These are phyloP conservation scores for Caenorhabditis sp. DNA, from an alignment of 2,888 invertebrate species.

Conservation along the genomic window DNA sequence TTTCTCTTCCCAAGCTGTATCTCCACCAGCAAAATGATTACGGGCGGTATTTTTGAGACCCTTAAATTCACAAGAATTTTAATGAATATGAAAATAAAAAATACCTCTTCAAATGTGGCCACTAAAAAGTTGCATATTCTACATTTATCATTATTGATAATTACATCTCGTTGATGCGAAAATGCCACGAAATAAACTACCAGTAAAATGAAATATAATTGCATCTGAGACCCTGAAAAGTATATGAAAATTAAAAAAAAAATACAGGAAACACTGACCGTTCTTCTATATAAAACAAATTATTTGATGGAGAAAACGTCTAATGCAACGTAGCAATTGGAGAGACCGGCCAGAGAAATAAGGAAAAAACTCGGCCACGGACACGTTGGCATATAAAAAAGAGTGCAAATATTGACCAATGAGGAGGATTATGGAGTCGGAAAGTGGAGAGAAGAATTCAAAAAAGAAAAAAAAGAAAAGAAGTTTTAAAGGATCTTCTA, in stretches of 20 bases:
- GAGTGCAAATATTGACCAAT: neutral
- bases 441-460: neutral
- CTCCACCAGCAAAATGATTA: slow-evolving; percentile 90
- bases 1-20: slow-evolving; percentile 91
- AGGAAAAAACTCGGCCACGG: neutral
- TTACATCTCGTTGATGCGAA: neutral
- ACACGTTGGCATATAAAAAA: neutral
- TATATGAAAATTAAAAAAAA: neutral
- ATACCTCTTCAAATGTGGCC: slow-evolving; percentile 59
- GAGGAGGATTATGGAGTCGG: neutral
- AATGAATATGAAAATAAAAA: slow-evolving; percentile 5
- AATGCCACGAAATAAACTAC: neutral
- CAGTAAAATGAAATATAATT: neutral
- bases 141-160: slow-evolving; percentile 54
- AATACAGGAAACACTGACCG: neutral
- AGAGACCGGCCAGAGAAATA: neutral
- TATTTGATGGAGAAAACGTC: neutral
- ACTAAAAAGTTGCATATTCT: slow-evolving; percentile 58
- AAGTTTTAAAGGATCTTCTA: neutral
- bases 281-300: neutral
- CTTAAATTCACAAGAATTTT: slow-evolving; percentile 72
- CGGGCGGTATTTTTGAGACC: slow-evolving; percentile 84
- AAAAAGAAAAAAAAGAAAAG: neutral
- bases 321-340: neutral
- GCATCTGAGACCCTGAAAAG: neutral